A percentile compares a stretch with the other conserved stretches of the same genome.
Conservation (phyloP, 2,888 invertebrate genomes). For the Plusia festucae region DNA sequence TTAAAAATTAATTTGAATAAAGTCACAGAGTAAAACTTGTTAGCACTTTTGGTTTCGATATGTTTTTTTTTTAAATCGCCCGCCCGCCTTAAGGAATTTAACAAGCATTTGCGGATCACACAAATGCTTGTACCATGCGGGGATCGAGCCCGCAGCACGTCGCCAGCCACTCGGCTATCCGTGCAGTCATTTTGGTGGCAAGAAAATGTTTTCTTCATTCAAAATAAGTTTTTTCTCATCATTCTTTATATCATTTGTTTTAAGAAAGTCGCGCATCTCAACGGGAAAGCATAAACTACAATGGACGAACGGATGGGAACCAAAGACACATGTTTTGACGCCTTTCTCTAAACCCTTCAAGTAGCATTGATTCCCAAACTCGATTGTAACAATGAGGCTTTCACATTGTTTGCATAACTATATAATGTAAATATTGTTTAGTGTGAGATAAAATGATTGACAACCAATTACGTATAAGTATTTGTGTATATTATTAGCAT, state of each 20-base stretch:
- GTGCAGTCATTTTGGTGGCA: not conserved
- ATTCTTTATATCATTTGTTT: not conserved
- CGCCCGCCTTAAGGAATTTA: no score
- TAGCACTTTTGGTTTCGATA: no score
- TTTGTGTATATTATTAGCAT: slow-evolving; percentile 15
- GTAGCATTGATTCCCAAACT: not conserved
- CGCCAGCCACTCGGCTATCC: no score
- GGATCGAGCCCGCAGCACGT: no score
- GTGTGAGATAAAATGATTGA: slow-evolving; percentile 7
- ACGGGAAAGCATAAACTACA: slow-evolving; percentile 6
- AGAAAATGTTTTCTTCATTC: not conserved
- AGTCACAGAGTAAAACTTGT: no score
- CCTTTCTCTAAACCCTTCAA: slow-evolving; percentile 26
- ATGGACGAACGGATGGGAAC: slow-evolving; percentile 6
- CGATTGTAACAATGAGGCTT: not conserved
- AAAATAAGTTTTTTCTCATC: not conserved
- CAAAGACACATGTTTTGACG: slow-evolving; percentile 8
- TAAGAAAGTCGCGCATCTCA: not conserved
- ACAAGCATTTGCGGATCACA: no score
- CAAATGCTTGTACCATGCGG: no score
- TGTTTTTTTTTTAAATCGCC: no score
- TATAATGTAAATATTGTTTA: not conserved
- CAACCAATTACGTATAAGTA: not conserved
- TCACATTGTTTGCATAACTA: not conserved
- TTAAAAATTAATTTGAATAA: no score